These are phyloP conservation scores for Cheirogaleus major DNA, from an alignment of 2,797 vertebrate genomes.

Conservation along the genomic window DNA sequence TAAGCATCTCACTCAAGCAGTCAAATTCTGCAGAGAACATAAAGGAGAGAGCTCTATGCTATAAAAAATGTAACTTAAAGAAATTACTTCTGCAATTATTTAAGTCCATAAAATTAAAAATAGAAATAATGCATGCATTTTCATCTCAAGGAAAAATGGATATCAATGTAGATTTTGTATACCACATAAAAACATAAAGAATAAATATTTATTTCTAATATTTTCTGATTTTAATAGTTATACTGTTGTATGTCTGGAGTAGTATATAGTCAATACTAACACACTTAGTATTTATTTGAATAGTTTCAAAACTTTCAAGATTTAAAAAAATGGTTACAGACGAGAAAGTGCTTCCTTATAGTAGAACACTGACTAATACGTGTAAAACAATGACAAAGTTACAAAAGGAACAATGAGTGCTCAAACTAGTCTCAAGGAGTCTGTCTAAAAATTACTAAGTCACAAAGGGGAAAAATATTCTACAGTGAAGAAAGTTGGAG, in stretches of 20 bases:
- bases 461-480: neutral
- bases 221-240: neutral
- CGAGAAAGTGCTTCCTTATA: neutral
- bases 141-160: neutral
- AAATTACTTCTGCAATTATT: neutral
- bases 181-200: neutral
- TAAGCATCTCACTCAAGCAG: neutral
- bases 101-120: neutral
- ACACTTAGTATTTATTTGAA: neutral
- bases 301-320: neutral
- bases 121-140: neutral
- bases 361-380: neutral
- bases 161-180: neutral
- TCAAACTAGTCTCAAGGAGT: neutral
- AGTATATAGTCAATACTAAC: neutral
- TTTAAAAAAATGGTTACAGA: neutral
- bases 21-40: neutral
- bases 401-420: neutral
- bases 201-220: neutral
- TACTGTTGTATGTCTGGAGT: neutral
- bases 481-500: neutral
- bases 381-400: neutral
- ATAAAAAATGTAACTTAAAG: conserved; percentile 2
- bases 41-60: neutral
- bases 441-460: neutral